These are phyloP conservation scores for Myocastor coypus DNA, from an alignment of 2,113 vertebrate species.

Conservation along the genomic window DNA sequence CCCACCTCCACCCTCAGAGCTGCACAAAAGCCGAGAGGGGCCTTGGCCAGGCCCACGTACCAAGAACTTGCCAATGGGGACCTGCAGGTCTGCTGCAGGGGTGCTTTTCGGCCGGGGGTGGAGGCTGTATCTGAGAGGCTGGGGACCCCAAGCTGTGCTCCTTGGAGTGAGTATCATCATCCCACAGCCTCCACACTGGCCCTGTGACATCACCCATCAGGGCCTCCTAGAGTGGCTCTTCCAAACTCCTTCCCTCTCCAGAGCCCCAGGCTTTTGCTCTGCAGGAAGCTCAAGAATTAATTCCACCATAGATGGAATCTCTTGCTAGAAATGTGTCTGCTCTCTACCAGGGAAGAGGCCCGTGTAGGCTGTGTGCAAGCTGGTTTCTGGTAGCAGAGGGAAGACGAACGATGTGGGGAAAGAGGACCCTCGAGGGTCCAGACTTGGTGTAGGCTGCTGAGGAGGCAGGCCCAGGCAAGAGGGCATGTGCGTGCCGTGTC, in stretches of 20 bases:
- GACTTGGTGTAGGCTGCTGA: not conserved
- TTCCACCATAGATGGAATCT: not conserved
- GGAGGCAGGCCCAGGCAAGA: not conserved
- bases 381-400: not conserved
- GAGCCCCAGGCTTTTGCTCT: not conserved
- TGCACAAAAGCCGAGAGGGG: not conserved
- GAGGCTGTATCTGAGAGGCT: not conserved
- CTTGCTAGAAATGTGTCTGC: not conserved
- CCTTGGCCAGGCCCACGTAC: not conserved
- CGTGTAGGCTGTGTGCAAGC: not conserved
- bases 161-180: not conserved
- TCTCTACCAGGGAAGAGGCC: not conserved
- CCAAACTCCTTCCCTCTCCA: not conserved
- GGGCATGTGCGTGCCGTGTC: not conserved
- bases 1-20: not conserved
- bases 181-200: not conserved
- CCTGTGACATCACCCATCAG: not conserved
- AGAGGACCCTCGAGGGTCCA: not conserved
- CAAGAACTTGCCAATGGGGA: not conserved
- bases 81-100: not conserved
- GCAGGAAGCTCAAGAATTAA: not conserved
- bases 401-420: no score
- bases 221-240: not conserved
- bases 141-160: not conserved
- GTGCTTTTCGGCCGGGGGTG: no score